phyloP scores from a whole-genome alignment of 1,140 invertebrate genomes.

The Bombus cullumanus region DNA sequence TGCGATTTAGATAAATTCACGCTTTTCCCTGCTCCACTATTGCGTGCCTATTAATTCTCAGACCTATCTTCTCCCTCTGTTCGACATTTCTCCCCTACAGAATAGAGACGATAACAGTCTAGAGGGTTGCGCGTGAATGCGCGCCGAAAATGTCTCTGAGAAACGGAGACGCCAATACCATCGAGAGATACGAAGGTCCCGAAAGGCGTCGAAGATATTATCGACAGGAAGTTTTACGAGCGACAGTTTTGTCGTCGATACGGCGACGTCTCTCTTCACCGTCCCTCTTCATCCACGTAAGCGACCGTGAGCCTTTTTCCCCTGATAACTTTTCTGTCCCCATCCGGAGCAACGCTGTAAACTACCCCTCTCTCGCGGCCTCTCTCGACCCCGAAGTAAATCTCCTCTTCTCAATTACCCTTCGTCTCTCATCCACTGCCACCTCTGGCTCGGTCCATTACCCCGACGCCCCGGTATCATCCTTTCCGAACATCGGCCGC shows the following conservation, averaged over 20 bases:
- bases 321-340: constrained; percentile 57
- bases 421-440: constrained; percentile 63
- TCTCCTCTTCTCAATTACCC: constrained; percentile 83
- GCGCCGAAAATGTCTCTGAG: not conserved
- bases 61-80: not conserved
- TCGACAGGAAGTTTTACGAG: constrained; percentile 66
- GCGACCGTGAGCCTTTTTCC: constrained; percentile 38
- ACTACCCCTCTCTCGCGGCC: constrained; percentile 64
- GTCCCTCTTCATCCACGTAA: constrained; percentile 20
- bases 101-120: constrained; percentile 2
- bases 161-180: constrained; percentile 13
- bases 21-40: not conserved
- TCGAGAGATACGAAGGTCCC: not conserved
- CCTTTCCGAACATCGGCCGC: constrained; percentile 54
- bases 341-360: constrained; percentile 65
- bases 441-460: constrained; percentile 66
- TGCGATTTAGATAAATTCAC: constrained; percentile 9
- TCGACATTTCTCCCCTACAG: not conserved
- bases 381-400: constrained; percentile 75
- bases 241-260: constrained; percentile 63
- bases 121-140: not conserved
- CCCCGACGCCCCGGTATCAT: constrained; percentile 55
- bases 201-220: constrained; percentile 43
- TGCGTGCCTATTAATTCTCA: not conserved
- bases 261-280: constrained; percentile 16